Base-by-base conservation (phyloP, 53 echinoderm and acorn worm species). In the Actinopyga echinites region DNA sequence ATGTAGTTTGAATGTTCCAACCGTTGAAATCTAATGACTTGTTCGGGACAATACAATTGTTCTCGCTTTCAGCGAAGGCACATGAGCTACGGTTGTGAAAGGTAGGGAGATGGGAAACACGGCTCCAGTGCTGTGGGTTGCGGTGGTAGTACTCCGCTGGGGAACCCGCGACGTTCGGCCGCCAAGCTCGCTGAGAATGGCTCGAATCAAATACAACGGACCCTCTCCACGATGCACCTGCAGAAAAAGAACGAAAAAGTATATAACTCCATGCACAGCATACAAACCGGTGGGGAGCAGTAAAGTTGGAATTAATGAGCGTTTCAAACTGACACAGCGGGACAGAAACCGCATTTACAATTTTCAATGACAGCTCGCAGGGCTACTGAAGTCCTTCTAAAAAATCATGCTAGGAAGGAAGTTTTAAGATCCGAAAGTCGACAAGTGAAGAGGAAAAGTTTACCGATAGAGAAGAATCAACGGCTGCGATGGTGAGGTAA, bases 311-410 rank as follows among this genome's bases (percentile, higher is more conserved):
- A 32, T 77, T 77, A 77, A 77, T 77, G 49, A 77, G 77, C 54
- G 77, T 77, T 54, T 77, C 55, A 77, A 77, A 77, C 77, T 54
- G 30, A 77, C 77, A 54, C 77, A 77, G 77, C 77, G 49, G 77
- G 77, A 55, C 32, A 49, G 77, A 53, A 77, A 77, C 77, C 77
- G 31, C 77, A 77, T 28, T 49, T 55, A 77, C 77, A 54, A 55
- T 75, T n/a, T 30, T 30, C 53, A 43, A 54, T 79, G 79, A 59
- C 79, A 79, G 57, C 79, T 79, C 60, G 19, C 21, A 36, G 79
- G 58, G 29, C 45, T 75, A 25, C 36, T 17, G 75, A 75, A 75
- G 42, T 24, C 28, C 75, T 75, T 21, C 49, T 17, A 13, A 49
- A 40, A 40, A 15, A 13, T 49, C 17, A 17, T 13, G 49, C 17